These are phyloP conservation scores for Leptoclinus maculatus DNA, from an alignment of 2,797 vertebrate species.

Conservation along the genomic window DNA sequence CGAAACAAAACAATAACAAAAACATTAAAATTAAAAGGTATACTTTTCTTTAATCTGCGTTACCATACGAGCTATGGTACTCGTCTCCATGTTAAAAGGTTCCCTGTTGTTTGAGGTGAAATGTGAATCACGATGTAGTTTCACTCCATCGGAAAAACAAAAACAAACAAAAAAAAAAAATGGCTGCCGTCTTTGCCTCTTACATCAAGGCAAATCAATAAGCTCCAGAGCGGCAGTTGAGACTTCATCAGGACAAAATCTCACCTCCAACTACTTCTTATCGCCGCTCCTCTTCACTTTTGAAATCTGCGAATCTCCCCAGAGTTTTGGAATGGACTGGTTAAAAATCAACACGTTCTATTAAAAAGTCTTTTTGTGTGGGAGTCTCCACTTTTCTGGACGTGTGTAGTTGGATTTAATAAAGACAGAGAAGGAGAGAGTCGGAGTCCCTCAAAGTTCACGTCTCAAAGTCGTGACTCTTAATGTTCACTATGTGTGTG, in stretches of 20 bases:
- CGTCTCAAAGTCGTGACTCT: background rate
- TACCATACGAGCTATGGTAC: conserved; percentile 42
- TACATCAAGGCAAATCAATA: conserved; percentile 45
- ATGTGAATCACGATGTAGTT: conserved; percentile 46
- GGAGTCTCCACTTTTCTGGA: conserved; percentile 30
- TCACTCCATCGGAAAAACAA: conserved; percentile 15
- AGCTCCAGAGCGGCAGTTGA: conserved; percentile 48
- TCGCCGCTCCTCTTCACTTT: conserved; percentile 15
- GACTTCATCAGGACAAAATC: conserved; percentile 16
- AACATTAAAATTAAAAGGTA: conserved; percentile 40
- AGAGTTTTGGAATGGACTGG: conserved; percentile 49
- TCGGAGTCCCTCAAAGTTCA: conserved; percentile 18
- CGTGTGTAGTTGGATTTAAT: conserved; percentile 21
- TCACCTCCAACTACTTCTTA: background rate
- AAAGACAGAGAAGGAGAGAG: conserved; percentile 33
- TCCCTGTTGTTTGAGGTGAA: conserved; percentile 63
- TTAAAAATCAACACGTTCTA: conserved; percentile 56
- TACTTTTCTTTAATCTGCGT: background rate
- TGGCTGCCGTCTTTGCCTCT: conserved; percentile 50
- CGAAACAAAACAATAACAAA: conserved; percentile 12
- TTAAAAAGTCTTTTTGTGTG: conserved; percentile 22
- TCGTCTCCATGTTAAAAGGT: conserved; percentile 37
- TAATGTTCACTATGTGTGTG: conserved; percentile 16
- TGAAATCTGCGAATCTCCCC: conserved; percentile 64
- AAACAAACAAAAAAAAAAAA: conserved; percentile 34